These are phyloP conservation scores for Masnerella sp. DNA, from an alignment of 2,888 invertebrate species.

Conservation along the genomic window DNA sequence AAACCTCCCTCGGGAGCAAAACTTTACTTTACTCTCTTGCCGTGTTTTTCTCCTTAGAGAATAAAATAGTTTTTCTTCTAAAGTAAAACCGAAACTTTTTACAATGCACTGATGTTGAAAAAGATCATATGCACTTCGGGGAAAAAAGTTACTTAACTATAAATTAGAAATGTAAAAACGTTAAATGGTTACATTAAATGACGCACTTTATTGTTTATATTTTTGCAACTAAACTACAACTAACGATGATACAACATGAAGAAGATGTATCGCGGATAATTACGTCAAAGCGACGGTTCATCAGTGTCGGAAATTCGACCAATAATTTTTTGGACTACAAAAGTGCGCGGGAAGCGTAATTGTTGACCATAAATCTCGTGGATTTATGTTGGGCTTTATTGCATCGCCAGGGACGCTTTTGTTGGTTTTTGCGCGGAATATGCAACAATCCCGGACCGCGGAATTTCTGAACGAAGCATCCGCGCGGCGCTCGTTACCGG, in stretches of 20 bases:
- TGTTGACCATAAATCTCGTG: slow-evolving; percentile 37
- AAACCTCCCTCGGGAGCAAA: too few relatives aligned
- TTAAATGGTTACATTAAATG: too few relatives aligned
- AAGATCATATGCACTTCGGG: too few relatives aligned
- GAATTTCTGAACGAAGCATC: slow-evolving; percentile 48
- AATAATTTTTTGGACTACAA: slow-evolving; percentile 14
- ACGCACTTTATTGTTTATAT: too few relatives aligned
- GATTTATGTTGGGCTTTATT: slow-evolving; percentile 34
- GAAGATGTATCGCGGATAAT: slow-evolving; percentile 3
- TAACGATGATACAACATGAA: background rate
- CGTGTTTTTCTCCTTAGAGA: too few relatives aligned
- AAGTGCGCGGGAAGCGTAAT: slow-evolving; percentile 24
- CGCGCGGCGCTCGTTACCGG: slow-evolving; percentile 58
- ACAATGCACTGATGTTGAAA: too few relatives aligned
- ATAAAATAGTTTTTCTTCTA: too few relatives aligned
- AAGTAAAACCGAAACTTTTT: too few relatives aligned
- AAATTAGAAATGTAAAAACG: too few relatives aligned
- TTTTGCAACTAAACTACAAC: too few relatives aligned
- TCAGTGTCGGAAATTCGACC: slow-evolving; percentile 25
- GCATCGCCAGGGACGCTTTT: slow-evolving; percentile 33
- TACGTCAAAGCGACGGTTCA: slow-evolving; percentile 11
- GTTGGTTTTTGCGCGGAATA: slow-evolving; percentile 46
- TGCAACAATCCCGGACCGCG: slow-evolving; percentile 39
- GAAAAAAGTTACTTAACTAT: too few relatives aligned
- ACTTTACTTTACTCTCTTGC: too few relatives aligned